Percentiles rank a stretch among this genome's conserved stretches.
Conservation (phyloP, 2,113 vertebrate genomes). For the Dasyornis broadbenti region DNA sequence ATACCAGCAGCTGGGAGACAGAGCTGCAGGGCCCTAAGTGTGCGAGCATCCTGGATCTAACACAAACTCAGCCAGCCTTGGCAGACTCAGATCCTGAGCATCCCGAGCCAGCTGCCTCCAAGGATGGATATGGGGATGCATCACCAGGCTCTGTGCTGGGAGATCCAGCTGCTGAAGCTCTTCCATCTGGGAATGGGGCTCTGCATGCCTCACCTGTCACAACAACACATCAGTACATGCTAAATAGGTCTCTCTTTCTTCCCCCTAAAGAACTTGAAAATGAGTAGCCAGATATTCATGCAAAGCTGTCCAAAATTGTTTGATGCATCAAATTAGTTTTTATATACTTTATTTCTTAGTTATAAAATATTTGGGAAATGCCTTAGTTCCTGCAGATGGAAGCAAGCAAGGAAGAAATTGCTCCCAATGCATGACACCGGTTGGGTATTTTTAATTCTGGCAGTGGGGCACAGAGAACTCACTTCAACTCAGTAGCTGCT, state of each 20-base stretch:
- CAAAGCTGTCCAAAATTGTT: not conserved
- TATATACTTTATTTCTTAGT: not conserved
- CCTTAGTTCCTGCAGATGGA: not conserved
- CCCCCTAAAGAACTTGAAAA: not conserved
- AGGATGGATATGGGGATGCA: not conserved
- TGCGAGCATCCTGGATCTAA: not conserved
- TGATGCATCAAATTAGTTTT: not conserved
- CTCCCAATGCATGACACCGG: not conserved
- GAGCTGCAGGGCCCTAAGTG: not conserved
- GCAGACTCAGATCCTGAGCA: not conserved
- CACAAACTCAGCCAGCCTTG: not conserved
- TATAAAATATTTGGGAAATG: not conserved
- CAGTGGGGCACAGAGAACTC: not conserved
- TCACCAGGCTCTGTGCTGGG: not conserved
- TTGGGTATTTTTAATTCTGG: not conserved
- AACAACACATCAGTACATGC: not conserved
- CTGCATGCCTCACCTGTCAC: not conserved
- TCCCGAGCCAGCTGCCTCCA: not conserved
- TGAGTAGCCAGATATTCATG: not conserved
- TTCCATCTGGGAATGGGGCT: not conserved
- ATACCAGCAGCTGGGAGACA: not conserved
- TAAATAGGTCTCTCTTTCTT: not conserved
- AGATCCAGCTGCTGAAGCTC: not conserved
- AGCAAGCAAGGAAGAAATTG: not conserved
- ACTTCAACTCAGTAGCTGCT: not conserved